A percentile compares a stretch with the other conserved stretches of the same genome.
These are phyloP conservation scores for Brevimyrus niger DNA, from an alignment of 2,113 vertebrate genomes.

Conservation along the genomic window DNA sequence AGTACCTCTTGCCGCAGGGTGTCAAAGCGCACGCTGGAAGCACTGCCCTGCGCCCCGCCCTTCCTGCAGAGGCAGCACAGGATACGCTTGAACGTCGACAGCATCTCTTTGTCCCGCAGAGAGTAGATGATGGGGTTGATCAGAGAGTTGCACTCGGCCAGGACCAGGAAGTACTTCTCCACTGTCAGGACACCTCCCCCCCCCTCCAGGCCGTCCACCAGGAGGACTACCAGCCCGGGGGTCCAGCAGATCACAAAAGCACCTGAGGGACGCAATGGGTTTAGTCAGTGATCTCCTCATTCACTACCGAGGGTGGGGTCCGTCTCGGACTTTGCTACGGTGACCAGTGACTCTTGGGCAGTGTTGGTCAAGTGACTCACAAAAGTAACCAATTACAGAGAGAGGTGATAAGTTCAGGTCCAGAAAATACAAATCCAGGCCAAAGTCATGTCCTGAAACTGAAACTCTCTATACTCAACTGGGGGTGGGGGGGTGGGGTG, in stretches of 20 bases:
- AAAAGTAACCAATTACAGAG: background rate
- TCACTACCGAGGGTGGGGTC: background rate
- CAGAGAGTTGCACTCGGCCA: conserved; percentile 84
- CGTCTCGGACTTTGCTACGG: background rate
- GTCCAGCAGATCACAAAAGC: conserved; percentile 93
- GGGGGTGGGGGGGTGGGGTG: too few relatives aligned
- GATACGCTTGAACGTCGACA: conserved; percentile 73
- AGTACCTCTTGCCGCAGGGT: conserved; percentile 47
- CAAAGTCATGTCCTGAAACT: too few relatives aligned
- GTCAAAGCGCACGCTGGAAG: conserved; percentile 18
- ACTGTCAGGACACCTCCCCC: conserved; percentile 61
- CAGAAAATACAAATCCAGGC: too few relatives aligned
- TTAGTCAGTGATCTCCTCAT: background rate
- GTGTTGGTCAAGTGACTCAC: background rate
- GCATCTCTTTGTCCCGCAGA: conserved; percentile 79
- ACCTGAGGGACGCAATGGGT: conserved; percentile 54
- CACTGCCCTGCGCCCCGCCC: conserved; percentile 26
- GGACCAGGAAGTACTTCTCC: conserved; percentile 81
- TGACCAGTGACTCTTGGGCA: background rate
- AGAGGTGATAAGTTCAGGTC: background rate
- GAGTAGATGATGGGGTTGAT: conserved; percentile 86
- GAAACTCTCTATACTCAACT: too few relatives aligned
- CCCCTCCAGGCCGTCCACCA: conserved; percentile 71
- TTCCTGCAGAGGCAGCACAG: conserved; percentile 65
- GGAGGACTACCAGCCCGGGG: conserved; percentile 72